These are phyloP conservation scores for Drosophila affinis DNA, from an alignment of 2,888 invertebrate genomes.

Conservation along the genomic window DNA sequence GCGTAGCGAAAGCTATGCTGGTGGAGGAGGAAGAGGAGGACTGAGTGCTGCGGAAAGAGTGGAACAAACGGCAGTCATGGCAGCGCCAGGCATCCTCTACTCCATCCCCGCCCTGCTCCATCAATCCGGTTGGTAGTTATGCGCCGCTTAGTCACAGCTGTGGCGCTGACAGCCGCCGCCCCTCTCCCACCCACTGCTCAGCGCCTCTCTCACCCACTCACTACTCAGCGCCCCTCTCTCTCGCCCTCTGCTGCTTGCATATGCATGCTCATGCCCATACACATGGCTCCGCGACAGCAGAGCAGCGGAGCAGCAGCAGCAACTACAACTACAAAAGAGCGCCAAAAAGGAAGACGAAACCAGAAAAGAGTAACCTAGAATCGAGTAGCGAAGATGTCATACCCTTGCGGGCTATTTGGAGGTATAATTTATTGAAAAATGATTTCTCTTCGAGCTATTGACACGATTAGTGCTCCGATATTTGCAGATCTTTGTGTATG, in stretches of 20 bases:
- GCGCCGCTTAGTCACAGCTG: slow-evolving; percentile 79
- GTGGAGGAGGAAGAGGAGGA: neutral
- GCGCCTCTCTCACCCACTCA: slow-evolving; percentile 1
- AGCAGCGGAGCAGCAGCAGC: slow-evolving; percentile 5
- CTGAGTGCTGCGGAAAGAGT: slow-evolving; percentile 8
- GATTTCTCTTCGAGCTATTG: too few species aligned
- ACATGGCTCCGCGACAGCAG: slow-evolving; percentile 36
- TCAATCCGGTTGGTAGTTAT: slow-evolving; percentile 64
- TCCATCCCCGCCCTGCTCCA: slow-evolving; percentile 12
- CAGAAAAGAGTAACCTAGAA: neutral
- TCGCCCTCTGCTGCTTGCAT: slow-evolving; percentile 45
- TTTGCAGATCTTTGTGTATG: neutral
- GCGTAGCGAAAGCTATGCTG: slow-evolving; percentile 45
- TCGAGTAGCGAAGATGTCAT: neutral
- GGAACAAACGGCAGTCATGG: slow-evolving; percentile 42
- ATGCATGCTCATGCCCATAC: slow-evolving; percentile 65
- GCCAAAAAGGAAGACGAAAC: neutral
- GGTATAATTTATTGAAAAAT: neutral
- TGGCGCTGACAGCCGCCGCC: slow-evolving; percentile 62
- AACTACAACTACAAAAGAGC: slow-evolving; percentile 27
- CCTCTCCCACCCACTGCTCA: slow-evolving; percentile 12
- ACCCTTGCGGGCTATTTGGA: neutral
- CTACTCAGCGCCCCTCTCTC: slow-evolving; percentile 1
- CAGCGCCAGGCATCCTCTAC: slow-evolving; percentile 37
- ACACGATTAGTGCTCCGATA: neutral